Evolutionary conservation across 2,888 invertebrate genomes (phyloP), one percentile per base, ranked within the genome.

Genomic region (Cheiracanthium punctorium): DNA sequence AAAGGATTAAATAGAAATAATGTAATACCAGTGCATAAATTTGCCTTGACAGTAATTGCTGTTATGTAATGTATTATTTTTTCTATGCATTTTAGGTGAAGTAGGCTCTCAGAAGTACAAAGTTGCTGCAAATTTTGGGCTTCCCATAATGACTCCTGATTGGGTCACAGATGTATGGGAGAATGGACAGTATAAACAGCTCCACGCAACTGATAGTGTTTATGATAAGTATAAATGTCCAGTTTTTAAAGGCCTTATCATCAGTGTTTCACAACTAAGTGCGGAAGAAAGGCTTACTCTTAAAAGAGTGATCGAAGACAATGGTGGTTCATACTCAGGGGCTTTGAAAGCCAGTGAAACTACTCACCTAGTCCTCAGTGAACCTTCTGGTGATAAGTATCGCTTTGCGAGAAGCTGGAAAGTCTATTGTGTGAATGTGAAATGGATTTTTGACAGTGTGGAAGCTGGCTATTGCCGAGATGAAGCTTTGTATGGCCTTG

Each of bases 111-210:
- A 91, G 84, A 92, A 92, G 89, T 92, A 92, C 87, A 88, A 90
- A 82, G 94, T 94, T 91, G 96, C 96, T 20, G 93, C 94, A 32
- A 94, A 94, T 90, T 93, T 93, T 89, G 93, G 94, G 75, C 93
- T 95, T 82, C 94, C 95, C 37, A 93, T 97, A 12, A 95, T 97
- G 95, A 93, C 94, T 4, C 93, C 94, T 10, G 93, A 94, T 20
- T 98, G 98, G 97, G 93, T 98, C 0, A 93, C 94, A 43, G 94
- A 94, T 0, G 95, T 97, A 0, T 98, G 97, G 97, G 92, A 95
- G 17, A 93, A 93, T 1, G 95, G 95, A 76, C 93, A 94, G 65
- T 92, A 91, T 0, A 92, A 93, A 75, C 94, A 94, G 89, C 92
- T 95, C 0, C 92, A 92, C 69, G 95, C 95, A 0, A 92, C 93